These are phyloP conservation scores for Mesoclemmys tuberculata DNA, from an alignment of 2,113 vertebrate genomes.

Conservation along the genomic window DNA sequence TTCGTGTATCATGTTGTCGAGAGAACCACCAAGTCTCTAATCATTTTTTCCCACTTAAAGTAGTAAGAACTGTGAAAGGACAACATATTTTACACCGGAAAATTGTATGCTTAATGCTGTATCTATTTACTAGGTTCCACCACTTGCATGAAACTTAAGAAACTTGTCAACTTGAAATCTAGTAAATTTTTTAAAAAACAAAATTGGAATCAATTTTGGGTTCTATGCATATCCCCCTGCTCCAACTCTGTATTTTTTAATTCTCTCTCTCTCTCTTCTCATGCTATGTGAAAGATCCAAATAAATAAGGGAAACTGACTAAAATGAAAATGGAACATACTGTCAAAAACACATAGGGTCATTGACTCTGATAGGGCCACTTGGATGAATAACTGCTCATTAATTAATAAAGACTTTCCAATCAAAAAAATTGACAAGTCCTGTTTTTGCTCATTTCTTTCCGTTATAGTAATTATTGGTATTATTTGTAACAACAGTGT, in stretches of 20 bases:
- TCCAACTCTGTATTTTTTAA: neutral
- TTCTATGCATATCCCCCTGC: neutral
- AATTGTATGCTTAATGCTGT: neutral
- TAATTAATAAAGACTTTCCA: neutral
- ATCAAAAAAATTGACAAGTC: neutral
- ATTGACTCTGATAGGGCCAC: neutral
- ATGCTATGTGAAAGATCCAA: neutral
- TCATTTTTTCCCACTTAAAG: neutral
- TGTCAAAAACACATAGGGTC: neutral
- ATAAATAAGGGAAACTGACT: neutral
- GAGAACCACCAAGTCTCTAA: constrained; percentile 22
- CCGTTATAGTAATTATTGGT: neutral
- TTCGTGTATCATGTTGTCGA: constrained; percentile 41
- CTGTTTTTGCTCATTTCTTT: neutral
- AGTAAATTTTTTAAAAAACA: neutral
- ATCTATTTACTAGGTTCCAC: constrained; percentile 26
- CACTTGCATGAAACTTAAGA: neutral
- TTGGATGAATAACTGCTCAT: neutral
- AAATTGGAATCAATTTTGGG: neutral
- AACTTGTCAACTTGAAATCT: neutral
- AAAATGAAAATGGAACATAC: neutral
- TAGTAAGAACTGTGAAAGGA: neutral
- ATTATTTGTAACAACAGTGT: neutral
- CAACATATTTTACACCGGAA: constrained; percentile 11
- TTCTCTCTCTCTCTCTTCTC: neutral